Evolutionary conservation across 2,888 invertebrate genomes (phyloP), one percentile per base, ranked within the genome.

Genomic region (Tridacna crocea): DNA sequence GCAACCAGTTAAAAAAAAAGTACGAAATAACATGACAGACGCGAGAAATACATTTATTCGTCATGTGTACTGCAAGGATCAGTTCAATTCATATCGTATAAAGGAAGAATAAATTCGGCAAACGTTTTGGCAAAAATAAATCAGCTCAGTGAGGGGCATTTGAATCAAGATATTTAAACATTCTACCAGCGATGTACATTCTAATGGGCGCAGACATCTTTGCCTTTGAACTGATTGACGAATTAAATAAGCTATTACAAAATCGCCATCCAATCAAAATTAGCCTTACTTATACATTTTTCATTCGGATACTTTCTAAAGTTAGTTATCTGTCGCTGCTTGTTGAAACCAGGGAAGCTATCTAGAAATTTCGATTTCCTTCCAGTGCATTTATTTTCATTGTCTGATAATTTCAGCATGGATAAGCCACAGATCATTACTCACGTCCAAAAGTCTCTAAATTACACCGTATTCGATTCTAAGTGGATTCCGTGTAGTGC

Each of bases 401-500:
- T n/a, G 22, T n/a, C 19, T 24, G 13, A 19, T 26, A 36, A 51
- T 17, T 55, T 24, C 26, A 84, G 75, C 47, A 95, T 97, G 94
- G 96, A 97, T 85, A 98, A 98, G 89, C 98, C 98, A 0, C 98
- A 98, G 95, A 97, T 99, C 91, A 97, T 99, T 89, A 96, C 97
- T 79, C 98, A 98, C 92, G 96, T 97, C 55, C 97, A 98, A 92
- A 97, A 97, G 93, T 95, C 96, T 27, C 94, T 98, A 0, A 96
- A 97, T 92, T 98, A 97, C 94, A 97, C 98, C 0, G 94, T 98
- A 36, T 98, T 97, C 94, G 99, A 99, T 93, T 96, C 97, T n/a
- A 98, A 97, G 95, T 99, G 99, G 99, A 96, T 99, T 91, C 99
- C 99, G 0, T 97, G 97, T 92, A 98, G 98, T 4, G 97, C 99